phyloP scores from a whole-genome alignment of 2,888 invertebrate species.

The Euzetes globulus region DNA sequence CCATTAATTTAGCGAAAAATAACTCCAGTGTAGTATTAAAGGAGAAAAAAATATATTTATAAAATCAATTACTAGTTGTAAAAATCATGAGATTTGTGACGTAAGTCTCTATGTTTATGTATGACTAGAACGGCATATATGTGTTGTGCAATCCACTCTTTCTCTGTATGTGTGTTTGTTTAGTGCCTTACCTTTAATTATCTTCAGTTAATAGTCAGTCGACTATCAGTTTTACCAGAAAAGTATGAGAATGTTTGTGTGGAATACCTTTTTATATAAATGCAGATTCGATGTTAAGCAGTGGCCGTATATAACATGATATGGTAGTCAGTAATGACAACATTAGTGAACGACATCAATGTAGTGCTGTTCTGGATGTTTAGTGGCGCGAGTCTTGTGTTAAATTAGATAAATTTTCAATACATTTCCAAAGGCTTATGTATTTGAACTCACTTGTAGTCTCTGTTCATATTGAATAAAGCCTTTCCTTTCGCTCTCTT shows the following conservation, averaged over 20 bases:
- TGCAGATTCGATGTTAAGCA: slow-evolving; percentile 14
- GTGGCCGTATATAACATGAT: neutral
- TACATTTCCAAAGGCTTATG: neutral
- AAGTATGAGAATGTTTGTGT: neutral
- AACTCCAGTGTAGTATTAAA: neutral
- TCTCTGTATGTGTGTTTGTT: neutral
- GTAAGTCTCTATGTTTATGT: neutral
- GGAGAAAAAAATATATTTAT: neutral
- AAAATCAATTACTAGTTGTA: neutral
- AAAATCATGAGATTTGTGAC: slow-evolving; percentile 14
- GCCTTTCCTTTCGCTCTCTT: neutral
- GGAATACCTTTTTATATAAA: neutral
- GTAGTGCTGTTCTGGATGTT: slow-evolving; percentile 1
- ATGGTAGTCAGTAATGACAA: neutral
- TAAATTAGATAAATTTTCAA: neutral
- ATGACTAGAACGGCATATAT: neutral
- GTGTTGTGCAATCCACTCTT: neutral
- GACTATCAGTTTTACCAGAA: neutral
- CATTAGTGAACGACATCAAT: neutral
- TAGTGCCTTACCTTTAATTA: slow-evolving; percentile 12
- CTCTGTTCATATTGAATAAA: neutral
- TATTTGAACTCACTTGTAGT: neutral
- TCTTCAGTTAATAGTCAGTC: neutral
- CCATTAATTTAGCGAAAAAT: neutral
- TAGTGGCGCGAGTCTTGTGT: neutral